Evolutionary conservation across 1,140 invertebrate species (phyloP), one percentile per base, ranked within the genome.

Genomic region (Drosophila ercepeae): DNA sequence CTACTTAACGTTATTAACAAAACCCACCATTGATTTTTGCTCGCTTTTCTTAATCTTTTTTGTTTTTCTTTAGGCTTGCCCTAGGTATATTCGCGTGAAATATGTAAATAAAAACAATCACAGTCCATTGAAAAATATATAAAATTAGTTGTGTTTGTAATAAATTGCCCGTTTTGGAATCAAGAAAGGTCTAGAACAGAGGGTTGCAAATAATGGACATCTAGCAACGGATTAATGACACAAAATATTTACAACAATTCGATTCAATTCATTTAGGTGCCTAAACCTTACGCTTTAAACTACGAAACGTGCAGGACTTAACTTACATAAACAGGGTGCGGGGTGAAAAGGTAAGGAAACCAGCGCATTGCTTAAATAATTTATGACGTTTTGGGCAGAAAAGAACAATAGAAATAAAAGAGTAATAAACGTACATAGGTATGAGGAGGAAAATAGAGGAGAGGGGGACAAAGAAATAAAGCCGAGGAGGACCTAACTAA

Each of bases 91-190:
- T 73, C 61, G 77, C 59, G 70, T 78, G 77, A 63, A 75, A 63
- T 61, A 72, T 61, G 69, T 81, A 81, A 84, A 73, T 39, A 81
- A 83, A 75, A 64, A 88, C 82, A 88, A 88, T 88, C 82, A 88
- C 82, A 88, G 82, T 88, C 82, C 82, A 88, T 88, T 88, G 82
- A 88, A 88, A 60, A 78, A 82, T 88, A 75, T 77, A 88, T 82
- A 82, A 88, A 82, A 86, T 88, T 75, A 86, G 41, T 86, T 77
- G 46, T 49, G 14, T 52, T 25, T 53, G 73, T 69, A 51, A 76
- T 64, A 63, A 58, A 68, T 61, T 64, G 75, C 71, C 79, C 79
- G 61, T 73, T 74, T 48, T 27, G 36, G 39, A 57, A 63, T 52
- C 51, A 36, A 53, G 45, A 73, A 61, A 50, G 51, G 11, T 58